phyloP scores from a whole-genome alignment of 2,888 invertebrate genomes.

The Tachystola acroxantha region DNA sequence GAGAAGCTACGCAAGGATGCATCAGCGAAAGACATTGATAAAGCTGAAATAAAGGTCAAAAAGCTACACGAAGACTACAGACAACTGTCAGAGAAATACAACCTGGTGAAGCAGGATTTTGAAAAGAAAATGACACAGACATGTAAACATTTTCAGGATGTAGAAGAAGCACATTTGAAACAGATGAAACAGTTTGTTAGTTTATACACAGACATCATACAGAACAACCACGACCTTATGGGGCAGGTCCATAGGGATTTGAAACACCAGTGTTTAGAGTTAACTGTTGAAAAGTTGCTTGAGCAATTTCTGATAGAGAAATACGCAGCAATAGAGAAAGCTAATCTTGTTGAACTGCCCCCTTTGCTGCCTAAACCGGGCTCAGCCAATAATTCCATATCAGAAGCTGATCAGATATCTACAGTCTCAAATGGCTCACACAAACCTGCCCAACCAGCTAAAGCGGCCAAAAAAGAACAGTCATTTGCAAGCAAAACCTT shows the following conservation, averaged over 20 bases:
- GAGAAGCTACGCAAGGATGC: slow-evolving; percentile 94
- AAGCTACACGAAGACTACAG: slow-evolving; percentile 98
- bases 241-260: slow-evolving; percentile 97
- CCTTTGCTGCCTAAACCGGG: slow-evolving; percentile 63
- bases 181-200: slow-evolving; percentile 98
- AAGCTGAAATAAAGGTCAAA: slow-evolving; percentile 93
- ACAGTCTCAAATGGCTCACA: slow-evolving; percentile 71
- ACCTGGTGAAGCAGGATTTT: slow-evolving; percentile 93
- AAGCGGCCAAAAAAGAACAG: slow-evolving; percentile 81
- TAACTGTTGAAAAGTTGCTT: slow-evolving; percentile 94
- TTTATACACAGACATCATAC: slow-evolving; percentile 90
- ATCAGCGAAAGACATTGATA: slow-evolving; percentile 94
- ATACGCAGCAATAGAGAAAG: slow-evolving; percentile 95
- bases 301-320: slow-evolving; percentile 95
- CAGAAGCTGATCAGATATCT: slow-evolving; percentile 71
- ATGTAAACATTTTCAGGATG: slow-evolving; percentile 96
- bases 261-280: slow-evolving; percentile 91
- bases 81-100: slow-evolving; percentile 94
- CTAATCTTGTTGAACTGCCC: slow-evolving; percentile 82
- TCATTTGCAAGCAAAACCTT: slow-evolving; percentile 82
- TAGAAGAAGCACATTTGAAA: slow-evolving; percentile 93
- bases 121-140: slow-evolving; percentile 96
- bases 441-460: slow-evolving; percentile 59
- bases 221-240: slow-evolving; percentile 93
- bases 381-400: slow-evolving; percentile 73